Conservation (phyloP, 2,888 invertebrate species). For the Lasioglossum morio region DNA sequence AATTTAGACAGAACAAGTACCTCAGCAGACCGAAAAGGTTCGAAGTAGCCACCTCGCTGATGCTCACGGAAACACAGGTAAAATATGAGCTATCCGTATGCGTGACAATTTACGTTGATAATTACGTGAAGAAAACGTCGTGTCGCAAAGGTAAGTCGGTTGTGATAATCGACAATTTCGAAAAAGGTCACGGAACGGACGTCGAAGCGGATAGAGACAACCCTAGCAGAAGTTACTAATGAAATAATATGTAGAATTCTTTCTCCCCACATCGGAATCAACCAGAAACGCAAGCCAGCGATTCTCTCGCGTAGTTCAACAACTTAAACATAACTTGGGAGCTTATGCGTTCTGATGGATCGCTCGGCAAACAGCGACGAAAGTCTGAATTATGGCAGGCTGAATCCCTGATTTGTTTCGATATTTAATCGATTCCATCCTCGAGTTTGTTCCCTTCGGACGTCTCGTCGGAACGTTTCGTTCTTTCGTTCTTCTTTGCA, state of each 20-base stretch:
- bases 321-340: constrained; percentile 83
- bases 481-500: not conserved
- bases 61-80: constrained; percentile 99
- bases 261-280: constrained; percentile 40
- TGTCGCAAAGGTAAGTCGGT: not conserved
- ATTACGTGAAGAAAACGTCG: not conserved
- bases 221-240: constrained; percentile 70
- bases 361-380: constrained; percentile 81
- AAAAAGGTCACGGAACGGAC: constrained; percentile 1
- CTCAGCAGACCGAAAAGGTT: constrained; percentile 98
- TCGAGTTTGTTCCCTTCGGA: constrained; percentile 42
- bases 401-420: constrained; percentile 83
- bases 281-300: constrained; percentile 55
- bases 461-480: not conserved
- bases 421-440: constrained; percentile 81
- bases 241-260: constrained; percentile 77
- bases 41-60: constrained; percentile 98
- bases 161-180: not conserved
- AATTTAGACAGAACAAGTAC: constrained; percentile 99
- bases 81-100: constrained; percentile 57
- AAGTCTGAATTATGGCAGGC: constrained; percentile 82
- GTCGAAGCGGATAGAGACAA: constrained; percentile 13
- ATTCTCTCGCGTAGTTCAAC: constrained; percentile 78
- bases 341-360: constrained; percentile 82
- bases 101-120: not conserved